Evolutionary conservation across 2,888 invertebrate genomes (phyloP).

Genomic region (Unio pictorum): DNA sequence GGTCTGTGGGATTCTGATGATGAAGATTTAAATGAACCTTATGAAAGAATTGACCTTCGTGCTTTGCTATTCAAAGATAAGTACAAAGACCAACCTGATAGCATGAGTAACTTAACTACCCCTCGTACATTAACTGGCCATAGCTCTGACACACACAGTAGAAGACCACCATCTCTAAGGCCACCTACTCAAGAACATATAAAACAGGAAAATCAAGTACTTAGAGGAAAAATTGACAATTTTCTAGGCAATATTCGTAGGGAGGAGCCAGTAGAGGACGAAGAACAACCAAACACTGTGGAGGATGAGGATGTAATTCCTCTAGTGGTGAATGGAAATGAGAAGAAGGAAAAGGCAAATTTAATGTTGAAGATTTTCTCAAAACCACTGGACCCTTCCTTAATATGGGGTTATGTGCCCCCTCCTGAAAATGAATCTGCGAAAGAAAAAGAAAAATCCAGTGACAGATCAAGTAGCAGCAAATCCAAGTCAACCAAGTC

Average conservation of each 20-base stretch:
- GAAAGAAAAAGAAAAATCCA: slow-evolving; percentile 12
- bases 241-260: slow-evolving; percentile 26
- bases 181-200: slow-evolving; percentile 31
- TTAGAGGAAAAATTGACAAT: slow-evolving; percentile 33
- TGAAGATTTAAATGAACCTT: slow-evolving; percentile 41
- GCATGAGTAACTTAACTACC: slow-evolving; percentile 27
- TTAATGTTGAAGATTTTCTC: slow-evolving; percentile 35
- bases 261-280: slow-evolving; percentile 10
- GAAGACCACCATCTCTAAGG: slow-evolving; percentile 14
- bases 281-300: slow-evolving; percentile 3
- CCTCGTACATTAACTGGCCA: slow-evolving; percentile 29
- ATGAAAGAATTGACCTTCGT: slow-evolving; percentile 50
- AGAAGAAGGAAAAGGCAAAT: slow-evolving; percentile 25
- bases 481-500: slow-evolving; percentile 14
- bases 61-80: slow-evolving; percentile 48
- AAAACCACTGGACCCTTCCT: slow-evolving; percentile 28
- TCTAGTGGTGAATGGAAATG: slow-evolving; percentile 1
- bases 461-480: slow-evolving; percentile 11
- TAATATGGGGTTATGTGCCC: slow-evolving; percentile 21
- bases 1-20: slow-evolving; percentile 36
- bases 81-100: slow-evolving; percentile 26
- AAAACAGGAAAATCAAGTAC: slow-evolving; percentile 26
- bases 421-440: slow-evolving; percentile 8
- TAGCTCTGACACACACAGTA: slow-evolving; percentile 19
- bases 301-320: background rate